phyloP scores from a whole-genome alignment of 1,140 invertebrate genomes.

The Piezodorus guildinii region DNA sequence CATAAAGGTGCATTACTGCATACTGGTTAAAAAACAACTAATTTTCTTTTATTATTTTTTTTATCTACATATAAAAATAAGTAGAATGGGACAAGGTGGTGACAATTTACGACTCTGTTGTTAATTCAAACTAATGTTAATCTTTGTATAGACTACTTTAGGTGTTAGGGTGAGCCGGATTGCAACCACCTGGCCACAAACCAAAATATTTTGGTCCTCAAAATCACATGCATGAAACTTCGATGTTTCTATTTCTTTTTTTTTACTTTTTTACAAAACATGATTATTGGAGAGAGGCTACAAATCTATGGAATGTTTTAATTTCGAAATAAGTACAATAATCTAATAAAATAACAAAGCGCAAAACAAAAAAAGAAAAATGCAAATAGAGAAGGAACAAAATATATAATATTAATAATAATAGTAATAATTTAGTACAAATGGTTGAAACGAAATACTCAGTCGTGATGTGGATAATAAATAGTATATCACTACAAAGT shows the following conservation, averaged over 20 bases:
- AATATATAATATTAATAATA: slow-evolving; percentile 5
- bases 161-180: slow-evolving; percentile 7
- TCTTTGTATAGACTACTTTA: neutral
- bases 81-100: slow-evolving; percentile 18
- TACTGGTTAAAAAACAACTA: slow-evolving; percentile 9
- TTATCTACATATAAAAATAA: slow-evolving; percentile 22
- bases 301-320: slow-evolving; percentile 25
- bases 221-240: slow-evolving; percentile 28
- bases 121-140: slow-evolving; percentile 5
- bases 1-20: slow-evolving; percentile 16
- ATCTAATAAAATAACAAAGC: slow-evolving; percentile 11
- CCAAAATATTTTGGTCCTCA: slow-evolving; percentile 27
- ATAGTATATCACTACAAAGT: slow-evolving; percentile 24
- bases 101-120: slow-evolving; percentile 3
- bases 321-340: slow-evolving; percentile 8
- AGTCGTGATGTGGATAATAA: slow-evolving; percentile 23
- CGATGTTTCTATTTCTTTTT: slow-evolving; percentile 24
- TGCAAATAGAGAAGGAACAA: slow-evolving; percentile 23
- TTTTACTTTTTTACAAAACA: slow-evolving; percentile 5
- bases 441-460: slow-evolving; percentile 15
- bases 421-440: slow-evolving; percentile 20
- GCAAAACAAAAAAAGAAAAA: slow-evolving; percentile 19
- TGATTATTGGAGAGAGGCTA: slow-evolving; percentile 7
- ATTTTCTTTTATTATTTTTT: slow-evolving; percentile 5
- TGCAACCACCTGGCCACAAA: slow-evolving; percentile 10